Conservation (phyloP, 2,888 invertebrate species). For the Xanthostigma xanthostigma region DNA sequence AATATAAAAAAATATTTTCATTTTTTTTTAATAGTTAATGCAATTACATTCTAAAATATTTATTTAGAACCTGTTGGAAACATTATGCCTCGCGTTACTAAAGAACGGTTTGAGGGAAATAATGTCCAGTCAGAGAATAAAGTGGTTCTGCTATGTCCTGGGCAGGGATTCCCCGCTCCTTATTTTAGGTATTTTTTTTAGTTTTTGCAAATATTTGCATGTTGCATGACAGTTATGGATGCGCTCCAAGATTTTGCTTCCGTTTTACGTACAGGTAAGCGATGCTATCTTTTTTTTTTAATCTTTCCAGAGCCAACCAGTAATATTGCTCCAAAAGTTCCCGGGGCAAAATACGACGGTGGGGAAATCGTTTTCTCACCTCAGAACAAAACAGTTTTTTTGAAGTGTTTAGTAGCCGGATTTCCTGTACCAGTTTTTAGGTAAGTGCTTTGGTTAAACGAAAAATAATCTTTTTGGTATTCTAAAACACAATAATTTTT, state of each 20-base stretch:
- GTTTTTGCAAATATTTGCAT: background rate
- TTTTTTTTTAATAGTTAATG: no score
- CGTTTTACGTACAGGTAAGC: no score
- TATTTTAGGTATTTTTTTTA: constrained; percentile 14
- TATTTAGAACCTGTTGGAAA: constrained; percentile 28
- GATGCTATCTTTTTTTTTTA: background rate
- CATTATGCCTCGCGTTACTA: constrained; percentile 25
- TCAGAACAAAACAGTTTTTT: constrained; percentile 29
- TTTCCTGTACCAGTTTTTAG: constrained; percentile 61
- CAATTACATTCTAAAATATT: background rate
- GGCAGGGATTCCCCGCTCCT: constrained; percentile 13
- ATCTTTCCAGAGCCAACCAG: constrained; percentile 46
- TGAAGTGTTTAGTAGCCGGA: constrained; percentile 59
- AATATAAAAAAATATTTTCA: background rate
- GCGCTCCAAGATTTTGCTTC: no score
- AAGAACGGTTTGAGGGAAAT: constrained; percentile 33
- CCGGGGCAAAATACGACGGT: constrained; percentile 25
- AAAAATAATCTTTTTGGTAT: constrained; percentile 6
- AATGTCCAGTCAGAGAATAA: constrained; percentile 13
- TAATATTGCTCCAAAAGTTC: constrained; percentile 48
- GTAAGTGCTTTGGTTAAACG: constrained; percentile 30
- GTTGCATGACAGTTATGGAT: no score
- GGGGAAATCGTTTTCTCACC: background rate
- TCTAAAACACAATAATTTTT: no score
- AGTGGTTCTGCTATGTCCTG: constrained; percentile 24